phyloP scores from a whole-genome alignment of 2,113 vertebrate genomes.

The Psilopogon haemacephalus region DNA sequence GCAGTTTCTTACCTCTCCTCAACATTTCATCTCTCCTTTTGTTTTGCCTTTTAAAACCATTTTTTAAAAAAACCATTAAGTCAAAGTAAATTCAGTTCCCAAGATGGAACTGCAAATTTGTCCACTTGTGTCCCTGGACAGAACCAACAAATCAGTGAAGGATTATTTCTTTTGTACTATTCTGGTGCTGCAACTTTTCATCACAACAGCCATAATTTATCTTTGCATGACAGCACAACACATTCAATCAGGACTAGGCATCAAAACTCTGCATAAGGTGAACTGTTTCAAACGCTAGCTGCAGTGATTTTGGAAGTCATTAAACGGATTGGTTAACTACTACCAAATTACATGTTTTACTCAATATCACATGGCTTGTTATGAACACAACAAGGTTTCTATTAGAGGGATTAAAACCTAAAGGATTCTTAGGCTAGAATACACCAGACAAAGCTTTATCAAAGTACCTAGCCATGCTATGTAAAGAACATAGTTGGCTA shows the following conservation, averaged over 20 bases:
- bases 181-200: neutral
- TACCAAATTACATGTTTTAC: neutral
- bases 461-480: neutral
- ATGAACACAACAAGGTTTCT: neutral
- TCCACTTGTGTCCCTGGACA: constrained; percentile 1
- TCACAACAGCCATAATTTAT: neutral
- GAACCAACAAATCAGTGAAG: neutral
- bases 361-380: neutral
- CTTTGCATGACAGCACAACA: neutral
- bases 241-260: neutral
- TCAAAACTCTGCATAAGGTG: neutral
- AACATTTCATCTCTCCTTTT: neutral
- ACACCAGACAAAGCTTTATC: neutral
- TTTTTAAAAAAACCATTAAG: neutral
- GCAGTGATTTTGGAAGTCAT: neutral
- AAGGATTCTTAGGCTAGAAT: neutral
- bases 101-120: constrained; percentile 14
- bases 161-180: neutral
- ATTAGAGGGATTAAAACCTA: neutral
- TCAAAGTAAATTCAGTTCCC: neutral
- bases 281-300: neutral
- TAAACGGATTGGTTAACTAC: neutral
- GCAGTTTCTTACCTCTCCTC: neutral
- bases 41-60: neutral
- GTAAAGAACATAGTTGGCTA: neutral